phyloP scores from a whole-genome alignment of 2,888 invertebrate genomes.

The Papilio protenor region DNA sequence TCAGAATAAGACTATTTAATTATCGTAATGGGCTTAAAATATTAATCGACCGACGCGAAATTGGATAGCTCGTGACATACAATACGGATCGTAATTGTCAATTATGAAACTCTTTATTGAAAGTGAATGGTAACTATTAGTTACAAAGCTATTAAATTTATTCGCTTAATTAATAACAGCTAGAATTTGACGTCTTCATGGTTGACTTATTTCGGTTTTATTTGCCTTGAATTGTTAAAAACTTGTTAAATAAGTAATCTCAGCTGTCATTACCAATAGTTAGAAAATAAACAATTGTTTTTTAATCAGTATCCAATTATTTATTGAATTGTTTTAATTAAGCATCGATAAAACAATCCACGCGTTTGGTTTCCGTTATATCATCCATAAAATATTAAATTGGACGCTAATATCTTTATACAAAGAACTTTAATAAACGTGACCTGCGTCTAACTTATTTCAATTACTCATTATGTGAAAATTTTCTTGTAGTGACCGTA shows the following conservation, averaged over 20 bases:
- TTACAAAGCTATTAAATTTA: background rate
- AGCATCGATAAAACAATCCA: background rate
- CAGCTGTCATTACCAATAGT: background rate
- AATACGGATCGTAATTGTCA: constrained; percentile 25
- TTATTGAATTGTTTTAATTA: background rate
- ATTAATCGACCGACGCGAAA: constrained; percentile 37
- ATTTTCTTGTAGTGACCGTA: constrained; percentile 4
- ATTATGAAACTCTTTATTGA: constrained; percentile 26
- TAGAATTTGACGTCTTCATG: background rate
- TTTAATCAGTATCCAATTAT: background rate
- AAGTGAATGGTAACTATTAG: constrained; percentile 3
- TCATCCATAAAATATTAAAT: background rate
- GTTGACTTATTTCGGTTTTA: no score
- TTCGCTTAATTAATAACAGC: background rate
- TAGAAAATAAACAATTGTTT: background rate
- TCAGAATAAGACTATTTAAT: constrained; percentile 39
- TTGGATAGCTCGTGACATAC: constrained; percentile 38
- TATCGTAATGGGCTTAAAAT: constrained; percentile 42
- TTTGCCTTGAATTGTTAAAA: no score
- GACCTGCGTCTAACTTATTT: constrained; percentile 14
- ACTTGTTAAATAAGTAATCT: background rate
- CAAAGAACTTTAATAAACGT: background rate
- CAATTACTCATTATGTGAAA: constrained; percentile 1
- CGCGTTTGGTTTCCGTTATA: background rate
- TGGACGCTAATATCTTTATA: constrained; percentile 10